Conservation (phyloP, 2,113 vertebrate genomes). For the Lagopus muta region DNA sequence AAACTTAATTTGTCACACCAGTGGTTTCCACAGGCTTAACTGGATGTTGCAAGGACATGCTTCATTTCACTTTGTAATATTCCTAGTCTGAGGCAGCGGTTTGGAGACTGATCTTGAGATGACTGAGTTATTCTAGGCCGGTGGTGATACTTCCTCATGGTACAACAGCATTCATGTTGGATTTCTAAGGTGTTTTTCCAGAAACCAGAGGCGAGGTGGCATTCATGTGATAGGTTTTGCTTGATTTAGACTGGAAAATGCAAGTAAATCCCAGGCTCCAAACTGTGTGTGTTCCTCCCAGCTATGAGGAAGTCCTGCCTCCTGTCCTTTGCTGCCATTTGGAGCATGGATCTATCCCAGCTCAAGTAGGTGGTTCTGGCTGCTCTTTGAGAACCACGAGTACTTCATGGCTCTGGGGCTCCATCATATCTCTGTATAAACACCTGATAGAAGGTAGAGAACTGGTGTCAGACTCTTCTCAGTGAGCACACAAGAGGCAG, state of each 20-base stretch:
- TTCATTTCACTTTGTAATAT: not conserved
- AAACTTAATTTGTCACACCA: not conserved
- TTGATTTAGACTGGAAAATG: not conserved
- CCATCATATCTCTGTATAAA: not conserved
- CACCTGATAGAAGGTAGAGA: accelerated
- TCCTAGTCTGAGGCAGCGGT: not conserved
- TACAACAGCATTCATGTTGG: not conserved
- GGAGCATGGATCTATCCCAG: not conserved
- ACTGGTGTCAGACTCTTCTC: not conserved
- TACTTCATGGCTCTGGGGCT: not conserved
- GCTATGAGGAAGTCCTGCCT: not conserved
- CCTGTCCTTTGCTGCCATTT: not conserved
- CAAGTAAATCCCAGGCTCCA: not conserved
- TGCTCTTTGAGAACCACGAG: not conserved
- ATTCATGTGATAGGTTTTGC: not conserved
- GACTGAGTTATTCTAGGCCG: not conserved
- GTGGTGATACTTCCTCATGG: not conserved
- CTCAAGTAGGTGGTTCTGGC: not conserved
- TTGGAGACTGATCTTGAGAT: not conserved
- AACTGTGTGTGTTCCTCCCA: not conserved
- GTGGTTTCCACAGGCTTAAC: not conserved
- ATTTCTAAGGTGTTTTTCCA: not conserved
- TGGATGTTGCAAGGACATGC: not conserved
- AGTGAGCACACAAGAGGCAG: not conserved
- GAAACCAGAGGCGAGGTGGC: not conserved